Evolutionary conservation across 2,797 vertebrate genomes (phyloP).

Genomic region (Aphelocoma californica): DNA sequence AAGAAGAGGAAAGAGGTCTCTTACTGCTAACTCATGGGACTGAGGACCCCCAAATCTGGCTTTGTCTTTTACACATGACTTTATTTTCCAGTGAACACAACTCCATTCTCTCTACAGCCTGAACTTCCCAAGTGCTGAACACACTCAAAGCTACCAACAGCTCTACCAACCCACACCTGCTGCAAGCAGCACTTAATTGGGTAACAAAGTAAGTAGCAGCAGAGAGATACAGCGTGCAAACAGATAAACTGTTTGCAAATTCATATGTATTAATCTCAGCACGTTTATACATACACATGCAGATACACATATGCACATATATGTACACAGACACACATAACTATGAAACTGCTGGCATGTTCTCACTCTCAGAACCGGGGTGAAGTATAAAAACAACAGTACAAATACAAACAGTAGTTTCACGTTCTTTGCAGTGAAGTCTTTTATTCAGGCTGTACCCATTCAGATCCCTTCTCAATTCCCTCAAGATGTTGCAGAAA

Average conservation of each 20-base stretch:
- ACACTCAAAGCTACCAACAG: not conserved
- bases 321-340: not conserved
- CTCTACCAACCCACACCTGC: not conserved
- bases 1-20: not conserved
- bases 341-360: not conserved
- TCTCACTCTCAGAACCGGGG: not conserved
- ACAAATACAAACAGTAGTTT: not conserved
- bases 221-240: not conserved
- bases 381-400: not conserved
- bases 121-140: not conserved
- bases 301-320: not conserved
- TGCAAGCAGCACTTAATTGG: accelerated
- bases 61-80: not conserved
- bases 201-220: not conserved
- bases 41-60: not conserved
- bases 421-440: not conserved
- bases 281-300: accelerated
- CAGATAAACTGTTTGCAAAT: not conserved
- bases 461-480: not conserved
- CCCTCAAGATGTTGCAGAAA: not conserved
- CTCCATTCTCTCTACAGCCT: not conserved
- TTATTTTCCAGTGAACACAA: not conserved
- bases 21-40: not conserved
- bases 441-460: not conserved
- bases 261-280: not conserved